A percentile compares a stretch with the other conserved stretches of the same genome.
Conservation (phyloP, 2,797 vertebrate species). For the Anomalospiza imberbis region DNA sequence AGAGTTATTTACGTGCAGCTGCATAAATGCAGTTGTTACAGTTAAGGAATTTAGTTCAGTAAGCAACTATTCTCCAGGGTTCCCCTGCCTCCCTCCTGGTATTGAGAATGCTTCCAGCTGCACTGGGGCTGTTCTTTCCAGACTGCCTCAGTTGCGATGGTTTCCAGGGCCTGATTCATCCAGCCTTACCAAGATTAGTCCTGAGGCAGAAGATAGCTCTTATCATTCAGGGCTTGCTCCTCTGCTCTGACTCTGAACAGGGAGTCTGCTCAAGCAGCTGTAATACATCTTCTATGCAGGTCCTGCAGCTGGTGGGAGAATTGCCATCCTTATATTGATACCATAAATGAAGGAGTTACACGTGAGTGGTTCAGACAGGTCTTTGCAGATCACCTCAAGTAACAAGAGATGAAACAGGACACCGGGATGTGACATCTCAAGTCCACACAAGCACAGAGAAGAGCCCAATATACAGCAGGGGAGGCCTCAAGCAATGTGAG, state of each 20-base stretch:
- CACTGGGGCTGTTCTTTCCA: neutral
- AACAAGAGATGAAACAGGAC: neutral
- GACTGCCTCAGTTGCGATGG: neutral
- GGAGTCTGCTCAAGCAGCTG: neutral
- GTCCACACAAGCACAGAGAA: neutral
- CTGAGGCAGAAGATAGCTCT: neutral
- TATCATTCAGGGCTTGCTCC: neutral
- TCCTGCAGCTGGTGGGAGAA: neutral
- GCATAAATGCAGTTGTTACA: neutral
- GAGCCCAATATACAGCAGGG: neutral
- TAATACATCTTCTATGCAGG: accelerated
- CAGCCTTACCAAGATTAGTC: neutral
- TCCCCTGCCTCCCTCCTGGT: neutral
- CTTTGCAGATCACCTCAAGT: neutral
- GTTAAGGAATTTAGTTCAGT: neutral
- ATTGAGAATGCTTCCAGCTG: neutral
- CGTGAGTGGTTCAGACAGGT: accelerated
- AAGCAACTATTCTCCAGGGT: neutral
- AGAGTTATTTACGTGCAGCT: neutral
- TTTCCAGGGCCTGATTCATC: neutral
- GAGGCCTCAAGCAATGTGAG: neutral
- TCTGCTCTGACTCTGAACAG: neutral
- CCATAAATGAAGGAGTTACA: accelerated
- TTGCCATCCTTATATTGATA: neutral
- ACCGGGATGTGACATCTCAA: neutral